phyloP scores from a whole-genome alignment of 2,888 invertebrate genomes.

The Drosophila stalkeri region DNA sequence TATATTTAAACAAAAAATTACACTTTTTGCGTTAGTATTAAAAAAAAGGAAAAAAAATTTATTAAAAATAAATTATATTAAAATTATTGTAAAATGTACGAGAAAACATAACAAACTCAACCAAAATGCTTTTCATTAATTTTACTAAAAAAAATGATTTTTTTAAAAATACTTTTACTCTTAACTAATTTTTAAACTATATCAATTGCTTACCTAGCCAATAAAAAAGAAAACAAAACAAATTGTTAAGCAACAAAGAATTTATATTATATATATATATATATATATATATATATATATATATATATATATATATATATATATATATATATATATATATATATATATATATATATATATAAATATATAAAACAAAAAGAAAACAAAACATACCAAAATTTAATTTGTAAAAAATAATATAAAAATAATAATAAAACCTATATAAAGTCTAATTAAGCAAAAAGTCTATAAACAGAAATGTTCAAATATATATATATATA shows the following conservation, averaged over 20 bases:
- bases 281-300: slow-evolving; percentile 28
- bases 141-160: slow-evolving; percentile 36
- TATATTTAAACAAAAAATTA: slow-evolving; percentile 25
- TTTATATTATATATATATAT: slow-evolving; percentile 41
- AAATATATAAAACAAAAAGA: slow-evolving; percentile 40
- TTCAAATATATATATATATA: slow-evolving; percentile 12
- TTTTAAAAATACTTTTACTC: slow-evolving; percentile 4
- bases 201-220: slow-evolving; percentile 64
- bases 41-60: slow-evolving; percentile 20
- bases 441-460: slow-evolving; percentile 34
- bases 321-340: slow-evolving; percentile 35
- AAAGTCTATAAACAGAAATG: slow-evolving; percentile 49
- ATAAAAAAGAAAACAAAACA: slow-evolving; percentile 37
- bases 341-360: slow-evolving; percentile 15
- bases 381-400: slow-evolving; percentile 76
- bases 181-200: slow-evolving; percentile 22
- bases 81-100: slow-evolving; percentile 41
- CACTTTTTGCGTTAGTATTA: slow-evolving; percentile 62
- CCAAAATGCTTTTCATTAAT: slow-evolving; percentile 72
- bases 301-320: too few species aligned
- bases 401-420: slow-evolving; percentile 41
- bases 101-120: slow-evolving; percentile 50
- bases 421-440: slow-evolving; percentile 22
- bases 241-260: slow-evolving; percentile 56
- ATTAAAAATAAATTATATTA: slow-evolving; percentile 28